Evolutionary conservation across 2,797 vertebrate genomes (phyloP), one percentile per base, ranked within the genome.

Genomic region (Chelidonichthys spinosus): DNA sequence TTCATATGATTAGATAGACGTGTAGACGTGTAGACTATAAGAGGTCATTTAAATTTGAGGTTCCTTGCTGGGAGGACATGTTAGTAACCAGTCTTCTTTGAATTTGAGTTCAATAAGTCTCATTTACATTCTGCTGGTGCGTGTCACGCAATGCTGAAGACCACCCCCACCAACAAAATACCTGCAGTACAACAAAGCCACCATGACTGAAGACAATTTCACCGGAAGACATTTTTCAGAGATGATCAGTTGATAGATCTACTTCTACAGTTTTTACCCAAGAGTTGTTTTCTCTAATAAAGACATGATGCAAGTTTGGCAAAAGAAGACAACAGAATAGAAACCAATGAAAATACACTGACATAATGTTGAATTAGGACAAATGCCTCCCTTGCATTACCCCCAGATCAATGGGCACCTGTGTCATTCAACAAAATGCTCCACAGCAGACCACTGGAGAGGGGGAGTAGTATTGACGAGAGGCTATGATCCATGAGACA

Each of bases 401-500:
- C 68, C 68, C 55, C 58, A 11, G 90, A 92, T 94, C 90, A 92
- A 92, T 93, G 72, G 71, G 76, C 80, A 85, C 87, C 85, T 68
- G 85, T 90, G 92, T 88, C 85, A 87, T 65, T 85, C 83, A 58
- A 76, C 84, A 88, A 86, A 89, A 90, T 80, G 85, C 79, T 85
- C 86, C 78, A 77, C 78, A 84, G 85, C 83, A 79, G 72, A 86
- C 78, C 69, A 69, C 72, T 85, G 79, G 82, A 84, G 76, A 83
- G 89, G 64, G 79, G 69, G 83, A 78, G 76, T 59, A 77, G 82
- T 93, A 94, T 94, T 90, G 90, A 90, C 17, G 35, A 76, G 76
- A 63, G 85, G 89, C 92, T 87, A 91, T 94, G 92, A 94, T 94
- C 91, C 92, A 94, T 93, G 90, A 91, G 89, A 92, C 83, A 82